Evolutionary conservation across 37 sponge, comb jelly and placozoan genomes (phyloP).

Genomic region (Hormiphora californensis): DNA sequence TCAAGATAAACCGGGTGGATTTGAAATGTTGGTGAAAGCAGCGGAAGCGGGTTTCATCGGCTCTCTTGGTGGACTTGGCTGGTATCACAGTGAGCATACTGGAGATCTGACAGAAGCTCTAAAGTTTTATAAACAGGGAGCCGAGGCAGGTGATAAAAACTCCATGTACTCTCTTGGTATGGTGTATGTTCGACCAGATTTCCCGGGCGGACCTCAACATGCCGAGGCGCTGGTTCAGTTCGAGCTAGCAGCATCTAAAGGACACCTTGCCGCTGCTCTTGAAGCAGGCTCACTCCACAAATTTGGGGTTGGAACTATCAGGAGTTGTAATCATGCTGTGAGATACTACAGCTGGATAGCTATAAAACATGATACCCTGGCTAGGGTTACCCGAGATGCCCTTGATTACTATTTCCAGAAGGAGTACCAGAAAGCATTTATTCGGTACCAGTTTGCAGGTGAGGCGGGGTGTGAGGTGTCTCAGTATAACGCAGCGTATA

Average conservation of each 20-base stretch:
- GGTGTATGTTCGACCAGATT: conserved; percentile 28
- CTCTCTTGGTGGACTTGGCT: conserved; percentile 2
- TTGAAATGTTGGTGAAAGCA: conserved; percentile 27
- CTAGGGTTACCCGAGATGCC: conserved; percentile 15
- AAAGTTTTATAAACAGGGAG: conserved; percentile 34
- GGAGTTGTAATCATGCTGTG: conserved; percentile 44
- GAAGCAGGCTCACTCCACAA: conserved; percentile 44
- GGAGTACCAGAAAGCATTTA: conserved; percentile 49
- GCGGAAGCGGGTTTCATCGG: conserved; percentile 24
- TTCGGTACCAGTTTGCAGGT: conserved; percentile 16
- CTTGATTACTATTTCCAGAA: conserved; percentile 44
- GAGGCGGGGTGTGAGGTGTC: conserved; percentile 44
- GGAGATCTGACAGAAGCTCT: conserved; percentile 34
- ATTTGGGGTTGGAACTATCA: conserved; percentile 14
- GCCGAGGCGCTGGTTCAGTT: not conserved
- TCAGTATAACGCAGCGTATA: conserved; percentile 43
- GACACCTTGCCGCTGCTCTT: conserved; percentile 9
- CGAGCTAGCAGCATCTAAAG: not conserved
- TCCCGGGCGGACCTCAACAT: not conserved
- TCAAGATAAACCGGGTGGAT: conserved; percentile 8
- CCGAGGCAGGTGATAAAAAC: not conserved
- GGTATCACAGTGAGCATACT: conserved; percentile 31
- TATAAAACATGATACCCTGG: conserved; percentile 22
- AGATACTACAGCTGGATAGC: conserved; percentile 50
- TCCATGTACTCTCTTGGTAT: conserved; percentile 40